phyloP scores from a whole-genome alignment of 2,113 vertebrate species.

The Calyptomena viridis region DNA sequence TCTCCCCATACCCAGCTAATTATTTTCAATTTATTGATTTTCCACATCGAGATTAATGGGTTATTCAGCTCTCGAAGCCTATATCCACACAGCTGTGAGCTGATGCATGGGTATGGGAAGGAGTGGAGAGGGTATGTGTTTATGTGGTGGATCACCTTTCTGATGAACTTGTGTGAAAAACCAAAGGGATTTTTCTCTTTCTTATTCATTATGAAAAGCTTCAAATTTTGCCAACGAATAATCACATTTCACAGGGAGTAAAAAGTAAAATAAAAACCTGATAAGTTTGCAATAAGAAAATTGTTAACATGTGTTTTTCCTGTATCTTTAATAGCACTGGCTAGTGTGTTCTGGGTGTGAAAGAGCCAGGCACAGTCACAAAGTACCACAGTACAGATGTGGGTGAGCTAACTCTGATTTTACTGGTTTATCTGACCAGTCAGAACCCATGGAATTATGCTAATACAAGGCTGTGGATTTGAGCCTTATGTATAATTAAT shows the following conservation, averaged over 20 bases:
- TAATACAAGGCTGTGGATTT: background rate
- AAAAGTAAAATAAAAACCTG: conserved; percentile 51
- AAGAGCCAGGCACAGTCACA: background rate
- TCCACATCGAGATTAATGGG: conserved; percentile 64
- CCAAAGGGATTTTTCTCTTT: background rate
- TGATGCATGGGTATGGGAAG: background rate
- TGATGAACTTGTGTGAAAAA: conserved; percentile 22
- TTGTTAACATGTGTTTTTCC: conserved; percentile 13
- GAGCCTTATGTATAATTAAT: background rate
- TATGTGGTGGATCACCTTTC: conserved; percentile 26
- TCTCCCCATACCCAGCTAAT: conserved; percentile 61
- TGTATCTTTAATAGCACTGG: conserved; percentile 3
- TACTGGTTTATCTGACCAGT: background rate
- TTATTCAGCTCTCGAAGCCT: conserved; percentile 52
- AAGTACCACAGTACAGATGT: background rate
- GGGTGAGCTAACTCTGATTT: background rate
- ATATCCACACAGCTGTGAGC: conserved; percentile 49
- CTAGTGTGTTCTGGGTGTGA: background rate
- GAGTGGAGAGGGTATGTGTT: background rate
- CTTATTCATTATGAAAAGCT: background rate
- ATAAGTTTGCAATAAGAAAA: conserved; percentile 32
- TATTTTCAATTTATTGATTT: conserved; percentile 73
- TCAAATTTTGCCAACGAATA: conserved; percentile 16
- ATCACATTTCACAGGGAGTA: conserved; percentile 22
- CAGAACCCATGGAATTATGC: background rate